Evolutionary conservation across 1,140 invertebrate genomes (phyloP), one percentile per base, ranked within the genome.

Genomic region (Apis laboriosa): DNA sequence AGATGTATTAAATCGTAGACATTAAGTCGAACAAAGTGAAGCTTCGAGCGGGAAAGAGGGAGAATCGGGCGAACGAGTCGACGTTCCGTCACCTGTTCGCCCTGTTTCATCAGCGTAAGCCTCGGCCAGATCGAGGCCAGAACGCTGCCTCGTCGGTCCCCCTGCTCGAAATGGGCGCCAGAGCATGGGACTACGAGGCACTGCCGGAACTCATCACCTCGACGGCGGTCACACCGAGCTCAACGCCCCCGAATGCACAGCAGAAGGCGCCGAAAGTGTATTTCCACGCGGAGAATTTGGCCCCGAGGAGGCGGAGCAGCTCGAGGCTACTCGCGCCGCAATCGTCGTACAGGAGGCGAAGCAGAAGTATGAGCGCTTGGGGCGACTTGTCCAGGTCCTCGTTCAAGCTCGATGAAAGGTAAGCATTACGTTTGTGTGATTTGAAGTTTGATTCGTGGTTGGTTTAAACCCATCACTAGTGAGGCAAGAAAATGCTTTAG

Each of bases 311-410:
- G 83, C 93, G 95, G 21, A 95, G 96, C 72, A 95, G 94, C 84
- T 91, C 94, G n/a, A 91, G 93, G 76, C 84, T 93, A 84, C 92
- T 94, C 43, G 87, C 93, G 85, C 87, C 90, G 1, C 90, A 92
- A 82, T 83, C 92, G 91, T 94, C 93, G 88, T 92, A 92, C 85
- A 88, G 95, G 86, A 92, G 96, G 90, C 89, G 96, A 80, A 94
- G 96, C 90, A 89, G 96, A n/a, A 97, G 97, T 82, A 97, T 97
- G 97, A 97, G 97, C 89, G 97, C 97, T 8, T 97, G 97, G 97
- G 97, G 97, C 91, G 97, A 97, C 90, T 96, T 97, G 90, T 97
- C 97, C 85, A 95, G 97, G 67, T 97, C 96, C 75, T 97, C 96
- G 88, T 97, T 97, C 94, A 96, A 96, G 88, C 95, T 97, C 87